These are phyloP conservation scores for Macrophya alboannulata DNA, from an alignment of 2,888 invertebrate species.

Conservation along the genomic window DNA sequence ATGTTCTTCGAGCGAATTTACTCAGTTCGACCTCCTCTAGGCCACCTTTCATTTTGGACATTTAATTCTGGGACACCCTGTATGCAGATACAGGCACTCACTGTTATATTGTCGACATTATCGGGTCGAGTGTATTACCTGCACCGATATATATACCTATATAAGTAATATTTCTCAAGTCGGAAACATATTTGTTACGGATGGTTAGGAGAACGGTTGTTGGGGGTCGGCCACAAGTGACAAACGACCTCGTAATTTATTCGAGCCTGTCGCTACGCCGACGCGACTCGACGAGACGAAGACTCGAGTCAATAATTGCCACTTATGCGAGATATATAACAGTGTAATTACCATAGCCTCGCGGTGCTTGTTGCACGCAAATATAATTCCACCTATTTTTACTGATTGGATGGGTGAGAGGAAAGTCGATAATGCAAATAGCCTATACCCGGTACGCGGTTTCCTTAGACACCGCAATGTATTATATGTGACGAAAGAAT, in stretches of 20 bases:
- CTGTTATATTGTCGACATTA: not conserved
- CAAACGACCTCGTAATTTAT: constrained; percentile 55
- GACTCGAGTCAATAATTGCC: constrained; percentile 44
- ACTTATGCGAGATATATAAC: constrained; percentile 23
- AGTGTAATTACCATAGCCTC: constrained; percentile 26
- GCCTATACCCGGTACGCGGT: not conserved
- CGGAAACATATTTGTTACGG: constrained; percentile 56
- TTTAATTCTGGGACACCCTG: no score
- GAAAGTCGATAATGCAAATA: not conserved
- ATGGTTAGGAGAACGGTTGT: constrained; percentile 38
- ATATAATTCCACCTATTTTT: constrained; percentile 13
- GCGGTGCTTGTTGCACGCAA: not conserved
- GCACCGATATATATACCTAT: constrained; percentile 17
- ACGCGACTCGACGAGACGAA: constrained; percentile 31
- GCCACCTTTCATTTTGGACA: no score
- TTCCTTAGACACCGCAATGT: not conserved
- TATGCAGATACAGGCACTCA: not conserved
- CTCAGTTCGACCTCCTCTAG: no score
- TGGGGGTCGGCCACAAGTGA: constrained; percentile 48
- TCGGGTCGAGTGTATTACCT: not conserved
- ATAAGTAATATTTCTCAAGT: constrained; percentile 48
- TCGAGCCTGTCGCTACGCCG: constrained; percentile 36
- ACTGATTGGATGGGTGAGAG: not conserved
- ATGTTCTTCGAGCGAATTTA: no score
- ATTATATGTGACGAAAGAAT: not conserved